Conservation (phyloP, 2,797 vertebrate genomes). For the Sebastes alutus region DNA sequence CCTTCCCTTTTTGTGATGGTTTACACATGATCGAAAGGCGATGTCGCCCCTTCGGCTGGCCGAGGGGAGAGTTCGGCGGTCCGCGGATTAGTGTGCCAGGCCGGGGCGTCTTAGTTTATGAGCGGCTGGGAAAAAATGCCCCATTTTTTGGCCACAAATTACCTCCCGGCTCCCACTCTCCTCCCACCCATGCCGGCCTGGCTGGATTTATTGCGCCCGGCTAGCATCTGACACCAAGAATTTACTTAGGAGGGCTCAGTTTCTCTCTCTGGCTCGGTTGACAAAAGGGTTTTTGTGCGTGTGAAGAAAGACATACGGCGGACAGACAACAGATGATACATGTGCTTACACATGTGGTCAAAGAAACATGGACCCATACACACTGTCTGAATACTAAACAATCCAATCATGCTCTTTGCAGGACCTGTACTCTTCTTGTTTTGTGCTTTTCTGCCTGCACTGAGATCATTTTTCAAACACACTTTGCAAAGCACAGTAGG, state of each 20-base stretch:
- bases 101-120: constrained; percentile 70
- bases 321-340: neutral
- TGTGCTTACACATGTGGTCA: neutral
- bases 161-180: constrained; percentile 45
- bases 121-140: constrained; percentile 62
- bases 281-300: neutral
- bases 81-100: constrained; percentile 74
- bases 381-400: neutral
- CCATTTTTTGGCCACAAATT: constrained; percentile 75
- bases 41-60: constrained; percentile 62
- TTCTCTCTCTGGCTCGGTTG: constrained; percentile 37
- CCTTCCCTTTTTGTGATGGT: constrained; percentile 65
- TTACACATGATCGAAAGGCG: constrained; percentile 79
- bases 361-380: neutral
- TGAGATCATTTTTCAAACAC: constrained; percentile 15
- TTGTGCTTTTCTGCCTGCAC: neutral
- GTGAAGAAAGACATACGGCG: constrained; percentile 6
- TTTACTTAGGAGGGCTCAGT: constrained; percentile 66
- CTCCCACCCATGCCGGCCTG: constrained; percentile 43
- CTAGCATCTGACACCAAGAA: constrained; percentile 70
- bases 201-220: constrained; percentile 74
- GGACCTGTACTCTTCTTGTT: neutral
- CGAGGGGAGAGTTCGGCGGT: constrained; percentile 55
- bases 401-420: neutral
- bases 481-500: neutral